phyloP scores from a whole-genome alignment of 2,888 invertebrate species.

The Trissoscelio sp. region DNA sequence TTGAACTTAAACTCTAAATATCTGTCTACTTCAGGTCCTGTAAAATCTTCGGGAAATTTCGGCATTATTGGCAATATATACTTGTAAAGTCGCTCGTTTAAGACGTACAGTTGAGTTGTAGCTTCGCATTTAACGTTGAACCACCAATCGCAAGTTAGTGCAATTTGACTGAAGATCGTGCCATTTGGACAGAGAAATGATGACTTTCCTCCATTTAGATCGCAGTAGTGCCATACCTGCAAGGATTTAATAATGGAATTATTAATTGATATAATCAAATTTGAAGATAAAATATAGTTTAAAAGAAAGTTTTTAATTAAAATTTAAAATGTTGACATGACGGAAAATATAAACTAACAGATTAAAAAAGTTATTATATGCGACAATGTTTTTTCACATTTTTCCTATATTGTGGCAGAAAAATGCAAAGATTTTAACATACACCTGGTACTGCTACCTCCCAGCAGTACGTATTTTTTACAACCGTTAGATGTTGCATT shows the following conservation, averaged over 20 bases:
- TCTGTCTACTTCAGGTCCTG: conserved; percentile 94
- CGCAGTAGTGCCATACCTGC: conserved; percentile 96
- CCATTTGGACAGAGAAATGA: conserved; percentile 96
- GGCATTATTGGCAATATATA: conserved; percentile 94
- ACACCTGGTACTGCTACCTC: no score
- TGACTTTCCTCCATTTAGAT: conserved; percentile 94
- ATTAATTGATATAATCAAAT: no score
- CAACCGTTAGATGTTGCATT: conserved; percentile 78
- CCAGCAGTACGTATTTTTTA: conserved; percentile 85
- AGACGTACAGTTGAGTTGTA: conserved; percentile 92
- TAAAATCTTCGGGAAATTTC: conserved; percentile 95
- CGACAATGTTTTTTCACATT: no score
- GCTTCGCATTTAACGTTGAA: conserved; percentile 94
- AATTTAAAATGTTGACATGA: no score
- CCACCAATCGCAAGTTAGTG: conserved; percentile 96
- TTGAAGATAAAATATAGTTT: no score
- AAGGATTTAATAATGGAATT: no score
- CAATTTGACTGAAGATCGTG: conserved; percentile 95
- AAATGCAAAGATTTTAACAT: conserved; percentile 59
- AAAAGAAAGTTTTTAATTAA: no score
- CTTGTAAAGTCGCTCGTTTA: conserved; percentile 94
- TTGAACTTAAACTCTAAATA: conserved; percentile 93
- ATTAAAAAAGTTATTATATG: no score
- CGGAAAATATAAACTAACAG: no score
- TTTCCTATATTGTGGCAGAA: no score